These are phyloP conservation scores for Drosophila flavopinicola DNA, from an alignment of 2,888 invertebrate species.

Conservation along the genomic window DNA sequence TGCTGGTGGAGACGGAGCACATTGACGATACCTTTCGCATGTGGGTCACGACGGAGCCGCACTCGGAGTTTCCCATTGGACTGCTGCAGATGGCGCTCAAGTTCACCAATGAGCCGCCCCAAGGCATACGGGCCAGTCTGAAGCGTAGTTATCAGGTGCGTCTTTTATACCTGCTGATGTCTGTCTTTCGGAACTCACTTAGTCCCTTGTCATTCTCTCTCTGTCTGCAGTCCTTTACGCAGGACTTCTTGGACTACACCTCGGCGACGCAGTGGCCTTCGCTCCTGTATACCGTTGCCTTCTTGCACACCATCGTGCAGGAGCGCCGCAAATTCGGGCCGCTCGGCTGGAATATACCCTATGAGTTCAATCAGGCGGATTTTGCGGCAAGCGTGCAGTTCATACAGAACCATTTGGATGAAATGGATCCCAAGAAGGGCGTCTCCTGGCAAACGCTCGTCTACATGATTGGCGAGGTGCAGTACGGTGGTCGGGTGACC, in stretches of 20 bases:
- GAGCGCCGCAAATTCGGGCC: constrained; percentile 98
- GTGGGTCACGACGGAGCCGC: constrained; percentile 98
- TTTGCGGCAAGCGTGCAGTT: constrained; percentile 98
- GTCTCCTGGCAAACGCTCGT: constrained; percentile 99
- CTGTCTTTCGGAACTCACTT: not conserved
- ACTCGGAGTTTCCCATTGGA: constrained; percentile 96
- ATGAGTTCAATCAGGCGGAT: constrained; percentile 97
- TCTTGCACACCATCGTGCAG: constrained; percentile 97
- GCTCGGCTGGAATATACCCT: constrained; percentile 98
- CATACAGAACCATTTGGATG: constrained; percentile 97
- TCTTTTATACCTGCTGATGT: not conserved
- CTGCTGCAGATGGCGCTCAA: constrained; percentile 96
- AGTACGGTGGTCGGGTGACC: constrained; percentile 95
- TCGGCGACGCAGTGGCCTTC: constrained; percentile 97
- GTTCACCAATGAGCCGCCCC: constrained; percentile 98
- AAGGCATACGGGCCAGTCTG: constrained; percentile 96
- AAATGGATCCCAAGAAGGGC: constrained; percentile 98
- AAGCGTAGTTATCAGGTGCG: constrained; percentile 94
- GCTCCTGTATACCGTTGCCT: constrained; percentile 95
- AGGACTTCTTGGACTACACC: constrained; percentile 96
- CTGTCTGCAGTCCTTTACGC: constrained; percentile 84
- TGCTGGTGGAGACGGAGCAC: constrained; percentile 92
- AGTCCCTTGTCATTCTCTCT: not conserved
- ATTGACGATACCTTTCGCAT: constrained; percentile 93
- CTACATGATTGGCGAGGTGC: constrained; percentile 98